Conservation (phyloP, 1,140 invertebrate species). For the Colletes gigas region DNA sequence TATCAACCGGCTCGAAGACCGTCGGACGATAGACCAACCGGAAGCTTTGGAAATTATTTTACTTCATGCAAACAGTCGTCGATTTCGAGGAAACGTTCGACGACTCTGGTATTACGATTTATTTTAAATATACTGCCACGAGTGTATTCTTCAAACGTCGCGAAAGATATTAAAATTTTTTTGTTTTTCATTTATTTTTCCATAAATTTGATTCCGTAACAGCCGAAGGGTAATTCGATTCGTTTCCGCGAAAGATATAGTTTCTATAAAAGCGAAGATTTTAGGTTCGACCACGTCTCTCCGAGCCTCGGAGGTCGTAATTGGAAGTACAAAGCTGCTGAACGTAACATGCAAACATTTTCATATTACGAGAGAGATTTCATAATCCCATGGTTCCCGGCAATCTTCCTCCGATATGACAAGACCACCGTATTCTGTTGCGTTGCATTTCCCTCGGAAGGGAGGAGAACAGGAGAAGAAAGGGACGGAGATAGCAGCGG, state of each 20-base stretch:
- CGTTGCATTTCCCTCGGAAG: not conserved
- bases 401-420: slow-evolving; percentile 8
- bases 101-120: not conserved
- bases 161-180: too few relatives aligned
- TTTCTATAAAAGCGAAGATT: not conserved
- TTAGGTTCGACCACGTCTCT: too few relatives aligned
- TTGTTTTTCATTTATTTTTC: too few relatives aligned
- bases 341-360: not conserved
- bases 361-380: not conserved
- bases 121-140: too few relatives aligned
- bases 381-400: not conserved
- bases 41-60: slow-evolving; percentile 21
- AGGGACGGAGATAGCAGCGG: slow-evolving; percentile 22
- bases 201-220: too few relatives aligned
- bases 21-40: slow-evolving; percentile 20
- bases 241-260: too few relatives aligned
- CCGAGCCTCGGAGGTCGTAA: not conserved
- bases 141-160: too few relatives aligned
- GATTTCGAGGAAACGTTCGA: not conserved
- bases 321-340: not conserved
- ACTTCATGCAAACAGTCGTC: not conserved
- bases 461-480: slow-evolving; percentile 18
- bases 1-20: slow-evolving; percentile 1
- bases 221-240: too few relatives aligned
- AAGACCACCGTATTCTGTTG: slow-evolving; percentile 10